These are phyloP conservation scores for Pecten maximus DNA, from an alignment of 2,888 invertebrate species.

Conservation along the genomic window DNA sequence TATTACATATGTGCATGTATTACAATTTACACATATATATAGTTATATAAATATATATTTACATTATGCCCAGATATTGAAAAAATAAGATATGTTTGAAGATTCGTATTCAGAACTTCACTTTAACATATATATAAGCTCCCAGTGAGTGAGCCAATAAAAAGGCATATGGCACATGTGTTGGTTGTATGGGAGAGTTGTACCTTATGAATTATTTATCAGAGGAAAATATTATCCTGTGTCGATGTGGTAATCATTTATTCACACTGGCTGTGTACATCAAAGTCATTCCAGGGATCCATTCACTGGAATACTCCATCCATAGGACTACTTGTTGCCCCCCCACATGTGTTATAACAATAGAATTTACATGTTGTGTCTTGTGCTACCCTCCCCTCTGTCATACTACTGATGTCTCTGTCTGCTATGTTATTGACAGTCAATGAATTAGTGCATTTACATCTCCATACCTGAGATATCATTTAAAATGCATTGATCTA, in stretches of 20 bases:
- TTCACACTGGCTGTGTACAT: constrained; percentile 20
- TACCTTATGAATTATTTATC: constrained; percentile 30
- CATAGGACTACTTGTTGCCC: background rate
- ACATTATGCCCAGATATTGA: too few species aligned
- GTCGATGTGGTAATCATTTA: constrained; percentile 23
- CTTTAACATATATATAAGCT: background rate
- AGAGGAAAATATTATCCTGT: constrained; percentile 24
- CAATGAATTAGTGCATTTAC: background rate
- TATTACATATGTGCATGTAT: too few species aligned
- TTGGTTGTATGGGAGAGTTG: background rate
- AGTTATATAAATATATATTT: too few species aligned
- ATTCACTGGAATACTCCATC: background rate
- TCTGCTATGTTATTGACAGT: background rate
- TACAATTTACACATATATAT: too few species aligned
- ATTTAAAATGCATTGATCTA: constrained; percentile 4
- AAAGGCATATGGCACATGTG: constrained; percentile 35
- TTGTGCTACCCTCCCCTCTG: background rate
- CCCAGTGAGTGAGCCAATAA: constrained; percentile 1
- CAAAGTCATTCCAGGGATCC: background rate
- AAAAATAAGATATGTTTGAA: too few species aligned
- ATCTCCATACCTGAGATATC: background rate
- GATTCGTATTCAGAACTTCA: too few species aligned
- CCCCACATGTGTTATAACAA: background rate
- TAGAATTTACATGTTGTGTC: too few species aligned
- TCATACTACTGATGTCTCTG: background rate